Evolutionary conservation across 2,797 vertebrate species (phyloP).

Genomic region (Neomorphus geoffroyi): DNA sequence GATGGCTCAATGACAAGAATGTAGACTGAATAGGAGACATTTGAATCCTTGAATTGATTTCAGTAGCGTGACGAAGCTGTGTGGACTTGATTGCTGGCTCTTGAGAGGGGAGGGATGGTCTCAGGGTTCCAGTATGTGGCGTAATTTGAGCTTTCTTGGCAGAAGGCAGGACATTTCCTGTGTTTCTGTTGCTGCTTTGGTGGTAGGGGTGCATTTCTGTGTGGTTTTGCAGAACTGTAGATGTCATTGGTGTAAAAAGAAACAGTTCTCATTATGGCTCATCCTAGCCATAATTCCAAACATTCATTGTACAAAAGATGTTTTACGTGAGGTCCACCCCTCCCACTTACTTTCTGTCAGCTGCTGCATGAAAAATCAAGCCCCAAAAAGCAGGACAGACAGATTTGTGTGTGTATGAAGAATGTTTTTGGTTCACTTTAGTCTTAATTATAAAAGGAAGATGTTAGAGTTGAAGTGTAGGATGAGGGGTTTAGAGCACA

Average conservation of each 20-base stretch:
- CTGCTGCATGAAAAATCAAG: background rate
- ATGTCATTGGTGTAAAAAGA: background rate
- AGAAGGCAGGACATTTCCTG: background rate
- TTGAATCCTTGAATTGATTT: background rate
- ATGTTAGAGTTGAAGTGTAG: background rate
- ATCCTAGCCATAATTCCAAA: background rate
- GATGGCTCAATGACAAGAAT: background rate
- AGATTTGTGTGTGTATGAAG: too few relatives aligned
- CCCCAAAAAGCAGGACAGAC: background rate
- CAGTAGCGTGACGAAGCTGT: rapidly evolving
- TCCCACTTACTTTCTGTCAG: background rate
- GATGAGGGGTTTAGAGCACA: too few relatives aligned
- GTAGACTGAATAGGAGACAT: background rate
- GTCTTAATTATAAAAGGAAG: background rate
- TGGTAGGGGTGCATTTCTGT: rapidly evolving
- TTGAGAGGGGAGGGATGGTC: background rate
- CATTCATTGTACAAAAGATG: background rate
- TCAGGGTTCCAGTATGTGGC: background rate
- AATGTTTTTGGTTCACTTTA: background rate
- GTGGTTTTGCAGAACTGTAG: background rate
- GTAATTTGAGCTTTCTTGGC: background rate
- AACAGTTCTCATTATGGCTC: background rate
- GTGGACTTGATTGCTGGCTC: background rate
- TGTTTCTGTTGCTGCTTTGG: background rate
- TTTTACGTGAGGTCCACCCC: background rate